Conservation (phyloP, 1,140 invertebrate genomes). For the Vanessa atalanta region DNA sequence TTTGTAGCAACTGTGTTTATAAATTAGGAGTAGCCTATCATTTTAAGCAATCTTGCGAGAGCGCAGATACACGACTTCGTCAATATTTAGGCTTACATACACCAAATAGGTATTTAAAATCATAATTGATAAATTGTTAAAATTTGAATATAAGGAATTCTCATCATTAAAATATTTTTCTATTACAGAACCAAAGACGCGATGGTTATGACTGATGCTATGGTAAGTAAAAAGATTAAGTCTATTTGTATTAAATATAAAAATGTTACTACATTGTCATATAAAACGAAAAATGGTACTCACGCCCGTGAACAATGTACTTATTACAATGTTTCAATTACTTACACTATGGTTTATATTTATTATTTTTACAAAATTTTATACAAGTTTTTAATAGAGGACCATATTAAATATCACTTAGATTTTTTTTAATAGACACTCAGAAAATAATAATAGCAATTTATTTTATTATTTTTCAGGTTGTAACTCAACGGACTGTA, state of each 20-base stretch:
- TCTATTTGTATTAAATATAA: too few relatives aligned
- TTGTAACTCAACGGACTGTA: constrained; percentile 54
- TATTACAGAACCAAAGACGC: constrained; percentile 65
- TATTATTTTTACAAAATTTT: too few relatives aligned
- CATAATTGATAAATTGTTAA: neutral
- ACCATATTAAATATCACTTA: too few relatives aligned
- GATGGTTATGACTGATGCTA: constrained; percentile 72
- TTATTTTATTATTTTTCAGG: constrained; percentile 46
- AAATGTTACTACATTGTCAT: too few relatives aligned
- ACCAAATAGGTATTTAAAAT: constrained; percentile 49
- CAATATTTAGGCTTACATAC: constrained; percentile 82
- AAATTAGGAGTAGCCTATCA: constrained; percentile 84
- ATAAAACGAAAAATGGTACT: too few relatives aligned
- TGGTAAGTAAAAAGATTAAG: constrained; percentile 51
- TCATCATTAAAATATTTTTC: constrained; percentile 8
- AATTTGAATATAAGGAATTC: too few relatives aligned
- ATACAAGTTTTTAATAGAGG: too few relatives aligned
- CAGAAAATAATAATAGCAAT: neutral
- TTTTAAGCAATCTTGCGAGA: constrained; percentile 85
- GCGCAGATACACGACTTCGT: constrained; percentile 82
- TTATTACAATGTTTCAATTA: neutral
- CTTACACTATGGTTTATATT: too few relatives aligned
- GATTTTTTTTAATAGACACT: too few relatives aligned
- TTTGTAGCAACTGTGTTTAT: constrained; percentile 85
- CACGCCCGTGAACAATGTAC: too few relatives aligned